Conservation (phyloP, 2,113 vertebrate species). For the Neodontobutis hainanensis region DNA sequence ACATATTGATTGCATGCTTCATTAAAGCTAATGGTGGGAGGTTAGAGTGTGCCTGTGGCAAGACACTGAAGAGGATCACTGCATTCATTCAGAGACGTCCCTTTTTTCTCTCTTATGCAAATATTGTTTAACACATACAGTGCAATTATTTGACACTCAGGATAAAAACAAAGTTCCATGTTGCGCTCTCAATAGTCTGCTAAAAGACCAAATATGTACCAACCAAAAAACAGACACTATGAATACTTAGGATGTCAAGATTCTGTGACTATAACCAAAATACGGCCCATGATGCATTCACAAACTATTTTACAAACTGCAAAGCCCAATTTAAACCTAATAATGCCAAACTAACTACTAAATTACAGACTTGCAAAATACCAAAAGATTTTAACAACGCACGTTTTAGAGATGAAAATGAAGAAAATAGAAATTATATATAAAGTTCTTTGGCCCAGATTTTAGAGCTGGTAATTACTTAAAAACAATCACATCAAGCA, state of each 20-base stretch:
- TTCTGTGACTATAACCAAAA: too few relatives aligned
- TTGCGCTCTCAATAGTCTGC: not conserved
- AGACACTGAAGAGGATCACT: conserved; percentile 36
- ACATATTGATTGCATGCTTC: conserved; percentile 65
- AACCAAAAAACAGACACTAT: not conserved
- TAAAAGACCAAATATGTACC: not conserved
- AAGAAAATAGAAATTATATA: too few relatives aligned
- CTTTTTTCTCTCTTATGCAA: conserved; percentile 32
- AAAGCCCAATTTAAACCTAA: too few relatives aligned
- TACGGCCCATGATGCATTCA: too few relatives aligned
- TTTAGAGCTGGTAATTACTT: too few relatives aligned
- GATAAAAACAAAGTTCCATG: not conserved
- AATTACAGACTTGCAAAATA: too few relatives aligned
- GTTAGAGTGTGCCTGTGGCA: conserved; percentile 48
- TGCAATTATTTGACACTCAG: conserved; percentile 37
- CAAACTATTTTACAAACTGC: too few relatives aligned
- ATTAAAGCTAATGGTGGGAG: conserved; percentile 58
- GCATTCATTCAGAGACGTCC: conserved; percentile 36
- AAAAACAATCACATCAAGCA: too few relatives aligned
- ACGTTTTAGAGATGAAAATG: too few relatives aligned
- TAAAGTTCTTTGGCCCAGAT: too few relatives aligned
- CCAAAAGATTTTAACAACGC: too few relatives aligned
- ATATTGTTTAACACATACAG: conserved; percentile 51
- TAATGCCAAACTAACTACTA: too few relatives aligned
- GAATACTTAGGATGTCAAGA: not conserved